phyloP scores from a whole-genome alignment of 2,113 vertebrate species.

The Anhinga rufa region DNA sequence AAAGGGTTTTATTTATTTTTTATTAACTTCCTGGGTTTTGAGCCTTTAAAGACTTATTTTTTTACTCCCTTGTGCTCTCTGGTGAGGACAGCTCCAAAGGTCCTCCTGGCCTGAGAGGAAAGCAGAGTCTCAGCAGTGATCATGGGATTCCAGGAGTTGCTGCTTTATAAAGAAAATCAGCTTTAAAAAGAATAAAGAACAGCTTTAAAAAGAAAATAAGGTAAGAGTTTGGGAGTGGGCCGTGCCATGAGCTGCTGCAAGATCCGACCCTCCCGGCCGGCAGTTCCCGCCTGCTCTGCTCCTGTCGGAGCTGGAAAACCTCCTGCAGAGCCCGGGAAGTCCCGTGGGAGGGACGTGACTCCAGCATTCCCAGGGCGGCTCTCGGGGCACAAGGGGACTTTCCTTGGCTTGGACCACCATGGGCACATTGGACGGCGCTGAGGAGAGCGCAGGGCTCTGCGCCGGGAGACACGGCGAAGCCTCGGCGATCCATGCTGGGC shows the following conservation, averaged over 20 bases:
- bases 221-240: background rate
- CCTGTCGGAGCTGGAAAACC: background rate
- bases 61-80: background rate
- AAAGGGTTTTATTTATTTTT: background rate
- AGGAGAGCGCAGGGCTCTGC: background rate
- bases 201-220: background rate
- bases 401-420: background rate
- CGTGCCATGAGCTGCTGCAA: background rate
- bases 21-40: background rate
- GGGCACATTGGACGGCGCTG: background rate
- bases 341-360: background rate
- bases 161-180: background rate
- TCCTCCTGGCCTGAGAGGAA: background rate
- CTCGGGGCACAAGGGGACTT: background rate
- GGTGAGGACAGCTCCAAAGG: rapidly evolving
- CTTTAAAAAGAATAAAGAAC: background rate
- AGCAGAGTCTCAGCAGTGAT: background rate
- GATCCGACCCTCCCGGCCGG: background rate
- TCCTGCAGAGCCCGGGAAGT: background rate
- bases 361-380: background rate
- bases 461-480: background rate
- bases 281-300: background rate
- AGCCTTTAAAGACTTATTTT: background rate
- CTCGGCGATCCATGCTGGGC: rapidly evolving
- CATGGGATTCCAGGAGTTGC: background rate